Percentiles rank a stretch among this genome's conserved stretches.
Evolutionary conservation across 2,113 vertebrate genomes (phyloP).

Genomic region (Callionymus lyra): DNA sequence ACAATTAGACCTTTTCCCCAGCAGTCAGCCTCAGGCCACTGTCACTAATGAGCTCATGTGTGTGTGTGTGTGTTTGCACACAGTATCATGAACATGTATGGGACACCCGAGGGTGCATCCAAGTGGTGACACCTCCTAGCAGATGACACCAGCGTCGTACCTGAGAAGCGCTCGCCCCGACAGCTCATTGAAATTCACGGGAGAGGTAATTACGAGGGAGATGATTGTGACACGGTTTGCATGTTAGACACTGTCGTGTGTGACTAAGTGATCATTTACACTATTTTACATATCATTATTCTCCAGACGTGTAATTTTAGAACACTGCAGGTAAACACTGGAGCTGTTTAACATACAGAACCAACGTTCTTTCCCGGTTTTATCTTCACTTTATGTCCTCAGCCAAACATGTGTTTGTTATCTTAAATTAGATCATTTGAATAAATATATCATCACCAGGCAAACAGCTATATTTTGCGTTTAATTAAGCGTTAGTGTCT

Average conservation of each 20-base stretch:
- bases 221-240: slow-evolving; percentile 28
- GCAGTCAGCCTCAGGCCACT: slow-evolving; percentile 39
- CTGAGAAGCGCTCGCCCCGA: slow-evolving; percentile 7
- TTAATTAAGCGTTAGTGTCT: no score
- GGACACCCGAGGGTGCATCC: slow-evolving; percentile 16
- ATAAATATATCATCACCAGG: no score
- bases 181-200: slow-evolving; percentile 25
- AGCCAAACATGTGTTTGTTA: no score
- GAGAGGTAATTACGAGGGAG: slow-evolving; percentile 27
- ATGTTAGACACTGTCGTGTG: slow-evolving; percentile 12
- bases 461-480: no score
- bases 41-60: slow-evolving; percentile 45
- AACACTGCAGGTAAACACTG: no score
- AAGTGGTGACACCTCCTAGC: slow-evolving; percentile 1
- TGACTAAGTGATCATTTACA: slow-evolving; percentile 13
- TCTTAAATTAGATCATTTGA: no score
- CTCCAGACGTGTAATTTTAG: no score
- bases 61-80: slow-evolving; percentile 15
- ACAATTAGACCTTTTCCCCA: slow-evolving; percentile 43
- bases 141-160: slow-evolving; percentile 2
- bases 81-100: slow-evolving; percentile 27
- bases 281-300: slow-evolving; percentile 34
- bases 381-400: no score
- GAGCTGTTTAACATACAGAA: no score
- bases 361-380: no score